phyloP scores from a whole-genome alignment of 1,140 invertebrate species.

The Leptinotarsa undecemlineata region DNA sequence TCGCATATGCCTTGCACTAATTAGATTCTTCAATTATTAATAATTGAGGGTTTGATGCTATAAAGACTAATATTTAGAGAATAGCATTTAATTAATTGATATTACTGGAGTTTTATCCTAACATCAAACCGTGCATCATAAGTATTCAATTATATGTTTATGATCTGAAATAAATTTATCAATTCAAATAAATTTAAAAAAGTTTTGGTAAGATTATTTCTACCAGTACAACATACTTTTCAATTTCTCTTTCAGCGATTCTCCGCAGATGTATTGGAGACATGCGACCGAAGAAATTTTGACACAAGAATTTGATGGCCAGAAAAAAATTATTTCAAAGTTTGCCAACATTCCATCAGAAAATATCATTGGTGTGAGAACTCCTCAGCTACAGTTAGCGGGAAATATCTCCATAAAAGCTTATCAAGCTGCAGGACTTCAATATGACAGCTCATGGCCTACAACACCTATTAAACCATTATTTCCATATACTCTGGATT shows the following conservation, averaged over 20 bases:
- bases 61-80: too few species aligned
- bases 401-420: constrained; percentile 60
- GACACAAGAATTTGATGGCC: constrained; percentile 44
- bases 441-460: constrained; percentile 69
- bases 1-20: too few species aligned
- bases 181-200: neutral
- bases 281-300: constrained; percentile 33
- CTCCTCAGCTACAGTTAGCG: constrained; percentile 44
- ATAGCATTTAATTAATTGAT: too few species aligned
- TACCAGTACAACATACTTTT: too few species aligned
- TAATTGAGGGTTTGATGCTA: too few species aligned
- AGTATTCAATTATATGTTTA: too few species aligned
- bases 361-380: constrained; percentile 41
- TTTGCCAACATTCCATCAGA: constrained; percentile 47
- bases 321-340: constrained; percentile 41
- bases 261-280: constrained; percentile 55
- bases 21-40: too few species aligned
- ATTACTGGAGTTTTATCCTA: too few species aligned
- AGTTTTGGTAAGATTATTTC: too few species aligned
- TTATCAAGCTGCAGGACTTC: constrained; percentile 57
- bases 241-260: constrained; percentile 59
- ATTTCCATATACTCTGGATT: constrained; percentile 71
- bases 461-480: constrained; percentile 57
- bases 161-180: neutral
- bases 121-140: too few species aligned